Conservation (phyloP, 1,140 invertebrate species). For the Heliconius melpomene region DNA sequence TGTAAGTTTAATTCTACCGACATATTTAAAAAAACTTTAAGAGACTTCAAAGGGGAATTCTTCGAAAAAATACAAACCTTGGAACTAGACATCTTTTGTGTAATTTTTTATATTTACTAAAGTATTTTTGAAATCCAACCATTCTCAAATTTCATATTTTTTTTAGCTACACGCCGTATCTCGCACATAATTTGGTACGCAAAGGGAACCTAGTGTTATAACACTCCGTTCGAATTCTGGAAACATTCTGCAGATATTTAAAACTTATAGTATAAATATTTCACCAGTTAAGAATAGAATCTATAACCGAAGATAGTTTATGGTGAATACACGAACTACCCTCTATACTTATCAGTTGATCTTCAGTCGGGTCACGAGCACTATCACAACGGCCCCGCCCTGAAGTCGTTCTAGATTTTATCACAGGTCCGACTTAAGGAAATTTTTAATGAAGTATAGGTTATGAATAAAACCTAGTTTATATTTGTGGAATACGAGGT, state of each 20-base stretch:
- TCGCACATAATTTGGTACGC: too few relatives aligned
- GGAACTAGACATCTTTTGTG: not conserved
- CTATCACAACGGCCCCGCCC: conserved; percentile 26
- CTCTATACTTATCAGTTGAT: conserved; percentile 28
- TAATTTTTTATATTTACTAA: not conserved
- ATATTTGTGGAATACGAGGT: not conserved
- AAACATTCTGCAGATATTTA: too few relatives aligned
- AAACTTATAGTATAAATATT: not conserved
- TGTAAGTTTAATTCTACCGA: not conserved
- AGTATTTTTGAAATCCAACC: not conserved
- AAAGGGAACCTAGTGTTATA: too few relatives aligned
- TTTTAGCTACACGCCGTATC: too few relatives aligned
- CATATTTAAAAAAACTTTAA: conserved; percentile 8
- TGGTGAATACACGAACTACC: conserved; percentile 20
- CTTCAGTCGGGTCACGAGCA: conserved; percentile 29
- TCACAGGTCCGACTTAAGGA: conserved; percentile 5
- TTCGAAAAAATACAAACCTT: not conserved
- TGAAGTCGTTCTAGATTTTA: conserved; percentile 29
- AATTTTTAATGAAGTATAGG: conserved; percentile 26
- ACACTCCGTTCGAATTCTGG: too few relatives aligned
- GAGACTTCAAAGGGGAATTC: not conserved
- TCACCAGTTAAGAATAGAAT: not conserved
- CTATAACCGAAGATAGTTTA: not conserved
- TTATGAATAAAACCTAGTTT: not conserved
- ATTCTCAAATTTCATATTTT: not conserved